These are phyloP conservation scores for Ceyx cyanopectus DNA, from an alignment of 2,113 vertebrate species.

Conservation along the genomic window DNA sequence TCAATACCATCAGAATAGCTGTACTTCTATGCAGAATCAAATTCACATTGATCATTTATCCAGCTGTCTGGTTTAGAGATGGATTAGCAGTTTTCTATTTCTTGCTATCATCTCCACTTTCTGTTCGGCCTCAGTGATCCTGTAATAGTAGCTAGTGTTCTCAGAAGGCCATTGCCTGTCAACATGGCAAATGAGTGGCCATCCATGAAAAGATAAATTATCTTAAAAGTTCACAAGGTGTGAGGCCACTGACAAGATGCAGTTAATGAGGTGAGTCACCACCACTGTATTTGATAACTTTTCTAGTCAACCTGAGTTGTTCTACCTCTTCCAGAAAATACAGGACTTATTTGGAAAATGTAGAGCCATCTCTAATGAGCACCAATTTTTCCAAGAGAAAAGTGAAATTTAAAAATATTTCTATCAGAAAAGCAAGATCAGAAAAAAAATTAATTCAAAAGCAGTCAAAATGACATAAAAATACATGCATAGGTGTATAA, in stretches of 20 bases:
- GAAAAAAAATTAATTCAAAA: background rate
- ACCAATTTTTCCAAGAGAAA: background rate
- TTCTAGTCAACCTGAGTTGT: background rate
- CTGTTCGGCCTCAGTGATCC: background rate
- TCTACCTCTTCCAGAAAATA: background rate
- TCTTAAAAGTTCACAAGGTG: background rate
- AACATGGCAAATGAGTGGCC: conserved; percentile 36
- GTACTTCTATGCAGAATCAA: background rate
- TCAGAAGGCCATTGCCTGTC: conserved; percentile 19
- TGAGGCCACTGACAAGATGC: background rate
- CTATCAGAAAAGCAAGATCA: background rate
- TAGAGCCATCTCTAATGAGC: background rate
- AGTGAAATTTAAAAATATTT: background rate
- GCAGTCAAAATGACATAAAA: background rate
- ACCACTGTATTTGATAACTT: background rate
- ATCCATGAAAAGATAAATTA: conserved; percentile 22
- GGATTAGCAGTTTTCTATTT: background rate
- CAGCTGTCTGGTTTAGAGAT: background rate
- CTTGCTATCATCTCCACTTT: conserved; percentile 24
- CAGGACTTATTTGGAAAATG: background rate
- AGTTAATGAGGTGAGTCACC: background rate
- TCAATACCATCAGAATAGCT: background rate
- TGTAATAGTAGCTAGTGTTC: background rate
- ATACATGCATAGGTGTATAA: background rate
- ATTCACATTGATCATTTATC: background rate